Percentiles rank a stretch among this genome's conserved stretches.
These are phyloP conservation scores for Odontamblyopus rebecca DNA, from an alignment of 2,797 vertebrate genomes.

Conservation along the genomic window DNA sequence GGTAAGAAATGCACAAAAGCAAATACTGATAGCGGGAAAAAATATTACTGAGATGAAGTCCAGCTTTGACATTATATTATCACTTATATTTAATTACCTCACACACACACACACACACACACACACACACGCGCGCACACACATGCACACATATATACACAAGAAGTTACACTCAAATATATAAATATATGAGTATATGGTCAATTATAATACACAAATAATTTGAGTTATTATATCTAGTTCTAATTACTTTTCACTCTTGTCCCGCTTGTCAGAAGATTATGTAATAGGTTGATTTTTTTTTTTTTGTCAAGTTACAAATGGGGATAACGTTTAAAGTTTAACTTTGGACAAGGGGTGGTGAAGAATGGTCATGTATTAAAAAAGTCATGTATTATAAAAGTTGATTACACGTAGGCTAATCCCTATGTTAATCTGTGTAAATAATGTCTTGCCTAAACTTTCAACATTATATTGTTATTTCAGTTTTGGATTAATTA, in stretches of 20 bases:
- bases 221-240: background rate
- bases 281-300: background rate
- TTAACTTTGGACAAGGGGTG: too few relatives aligned
- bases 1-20: slow-evolving; percentile 19
- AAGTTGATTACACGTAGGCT: background rate
- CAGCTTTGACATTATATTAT: background rate
- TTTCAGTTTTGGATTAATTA: background rate
- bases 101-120: background rate
- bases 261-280: background rate
- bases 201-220: too few relatives aligned
- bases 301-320: background rate
- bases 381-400: background rate
- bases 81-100: background rate
- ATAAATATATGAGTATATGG: too few relatives aligned
- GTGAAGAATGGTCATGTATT: background rate
- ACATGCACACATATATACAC: too few relatives aligned
- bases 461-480: background rate
- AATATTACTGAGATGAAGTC: background rate
- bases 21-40: background rate
- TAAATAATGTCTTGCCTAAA: background rate
- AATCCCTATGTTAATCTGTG: background rate
- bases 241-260: background rate
- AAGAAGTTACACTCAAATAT: background rate
- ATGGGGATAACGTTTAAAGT: background rate
- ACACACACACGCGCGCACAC: too few relatives aligned